Base-by-base conservation (phyloP, 2,113 vertebrate genomes). In the Eulacestoma nigropectus region DNA sequence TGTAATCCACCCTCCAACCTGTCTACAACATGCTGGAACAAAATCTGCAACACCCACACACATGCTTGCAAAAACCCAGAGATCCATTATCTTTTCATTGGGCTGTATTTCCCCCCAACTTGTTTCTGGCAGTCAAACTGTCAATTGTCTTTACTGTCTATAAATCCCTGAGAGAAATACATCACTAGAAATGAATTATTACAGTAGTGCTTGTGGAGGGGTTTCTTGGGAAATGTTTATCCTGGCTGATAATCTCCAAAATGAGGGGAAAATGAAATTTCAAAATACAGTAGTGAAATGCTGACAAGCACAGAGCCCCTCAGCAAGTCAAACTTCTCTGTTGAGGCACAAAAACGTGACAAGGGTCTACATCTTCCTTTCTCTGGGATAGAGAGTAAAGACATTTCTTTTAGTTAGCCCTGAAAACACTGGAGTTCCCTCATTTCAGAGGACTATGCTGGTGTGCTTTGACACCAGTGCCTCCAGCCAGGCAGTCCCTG, bases 21-120 rank as follows among this genome's bases (percentile, higher is more conserved):
- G 7, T 84, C 87, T 93, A 80, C 6, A 23, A 91, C 63, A 77
- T 65, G 70, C 83, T 88, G 19, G 75, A 94, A 67, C 76, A 90
- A 86, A 84, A 92, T 75, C 79, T 92, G 85, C 73, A 93, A 78
- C 96, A 96, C 95, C 93, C 88, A 90, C 83, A 75, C 55, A 84
- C 0, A 0, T 77, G 59, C 85, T 82, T 80, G 46, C 62, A 64
- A 92, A 83, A 67, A 81, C 39, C 41, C 52, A 41, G 32, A 85
- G 55, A 81, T 62, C 88, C 59, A 74, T 94, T 97, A 95, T 70
- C 79, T 6, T 87, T 93, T 93, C 87, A 72, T 15, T 59, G 65
- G 78, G 77, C 16, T 83, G 57, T 41, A 79, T 73, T 68, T 84
- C 44, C 44, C n/a, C 56, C 76, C 78, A 30, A 0, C 65, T 84